Evolutionary conservation across 2,888 invertebrate genomes (phyloP).

Genomic region (Megastigmus dorsalis): DNA sequence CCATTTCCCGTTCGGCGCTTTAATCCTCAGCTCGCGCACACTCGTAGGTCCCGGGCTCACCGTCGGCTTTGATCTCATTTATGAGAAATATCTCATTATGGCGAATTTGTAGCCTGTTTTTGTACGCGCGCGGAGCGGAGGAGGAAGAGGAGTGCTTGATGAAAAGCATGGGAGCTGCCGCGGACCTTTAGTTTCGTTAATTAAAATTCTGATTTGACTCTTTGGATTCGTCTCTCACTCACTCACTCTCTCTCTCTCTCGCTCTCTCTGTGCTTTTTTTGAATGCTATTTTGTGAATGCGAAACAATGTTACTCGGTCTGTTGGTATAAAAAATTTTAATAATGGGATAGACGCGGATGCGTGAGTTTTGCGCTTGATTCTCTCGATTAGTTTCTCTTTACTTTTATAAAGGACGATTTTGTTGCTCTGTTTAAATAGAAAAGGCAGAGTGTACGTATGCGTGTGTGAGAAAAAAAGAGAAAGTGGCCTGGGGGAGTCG

Average conservation of each 20-base stretch:
- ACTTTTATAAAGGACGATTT: slow-evolving; percentile 3
- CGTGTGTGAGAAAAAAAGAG: too few species aligned
- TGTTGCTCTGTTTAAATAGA: slow-evolving; percentile 15
- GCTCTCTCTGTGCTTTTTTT: neutral
- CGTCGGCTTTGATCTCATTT: slow-evolving; percentile 43
- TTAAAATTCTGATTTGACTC: slow-evolving; percentile 42
- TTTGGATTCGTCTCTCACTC: neutral
- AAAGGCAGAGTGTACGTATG: neutral
- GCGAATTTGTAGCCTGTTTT: slow-evolving; percentile 23
- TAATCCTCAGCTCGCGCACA: too few species aligned
- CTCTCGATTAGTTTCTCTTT: neutral
- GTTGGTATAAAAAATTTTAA: slow-evolving; percentile 22
- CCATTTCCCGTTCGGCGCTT: slow-evolving; percentile 22
- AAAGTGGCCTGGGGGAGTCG: too few species aligned
- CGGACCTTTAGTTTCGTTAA: slow-evolving; percentile 44
- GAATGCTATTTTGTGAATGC: neutral
- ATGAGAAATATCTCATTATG: slow-evolving; percentile 45
- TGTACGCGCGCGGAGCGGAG: neutral
- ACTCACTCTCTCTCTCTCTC: neutral
- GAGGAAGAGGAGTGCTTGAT: too few species aligned
- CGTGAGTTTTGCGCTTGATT: neutral
- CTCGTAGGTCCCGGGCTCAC: neutral
- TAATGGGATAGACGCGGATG: slow-evolving; percentile 8
- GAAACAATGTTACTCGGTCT: slow-evolving; percentile 9
- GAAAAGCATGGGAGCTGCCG: neutral